Evolutionary conservation across 1,140 invertebrate species (phyloP).

Genomic region (Lucilia cuprina): DNA sequence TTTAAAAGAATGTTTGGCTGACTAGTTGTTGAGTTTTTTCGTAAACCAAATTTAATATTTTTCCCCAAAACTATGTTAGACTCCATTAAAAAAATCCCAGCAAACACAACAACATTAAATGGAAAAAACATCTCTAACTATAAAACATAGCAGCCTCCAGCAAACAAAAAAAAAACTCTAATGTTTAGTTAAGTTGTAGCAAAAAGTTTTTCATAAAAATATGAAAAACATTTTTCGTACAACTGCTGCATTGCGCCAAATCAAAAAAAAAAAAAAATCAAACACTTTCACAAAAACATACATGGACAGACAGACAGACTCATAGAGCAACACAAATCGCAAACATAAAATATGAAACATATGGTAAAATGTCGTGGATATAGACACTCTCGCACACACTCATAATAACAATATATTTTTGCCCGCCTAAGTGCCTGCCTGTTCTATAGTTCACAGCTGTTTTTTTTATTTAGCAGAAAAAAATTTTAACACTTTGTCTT

Average conservation of each 20-base stretch:
- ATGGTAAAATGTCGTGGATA: slow-evolving; percentile 11
- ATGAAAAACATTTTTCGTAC: not conserved
- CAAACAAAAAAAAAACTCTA: not conserved
- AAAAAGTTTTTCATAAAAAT: slow-evolving; percentile 25
- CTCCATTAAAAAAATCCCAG: not conserved
- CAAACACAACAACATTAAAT: not conserved
- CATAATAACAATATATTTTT: not conserved
- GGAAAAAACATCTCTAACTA: not conserved
- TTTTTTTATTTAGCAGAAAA: not conserved
- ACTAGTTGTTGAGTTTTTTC: slow-evolving; percentile 3
- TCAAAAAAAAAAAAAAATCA: not conserved
- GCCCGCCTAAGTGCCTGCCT: not conserved
- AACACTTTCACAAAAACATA: not conserved
- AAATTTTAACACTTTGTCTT: slow-evolving; percentile 25
- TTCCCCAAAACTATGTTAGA: not conserved
- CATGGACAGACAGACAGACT: not conserved
- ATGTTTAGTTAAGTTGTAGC: not conserved
- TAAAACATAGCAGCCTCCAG: not conserved
- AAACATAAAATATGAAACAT: slow-evolving; percentile 35
- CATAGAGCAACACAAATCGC: not conserved
- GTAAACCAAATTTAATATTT: not conserved
- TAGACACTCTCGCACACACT: not conserved
- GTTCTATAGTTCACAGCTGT: not conserved
- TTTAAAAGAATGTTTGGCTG: not conserved
- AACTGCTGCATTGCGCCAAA: slow-evolving; percentile 31